Evolutionary conservation across 2,888 invertebrate species (phyloP).

Genomic region (Yponomeuta cagnagella): DNA sequence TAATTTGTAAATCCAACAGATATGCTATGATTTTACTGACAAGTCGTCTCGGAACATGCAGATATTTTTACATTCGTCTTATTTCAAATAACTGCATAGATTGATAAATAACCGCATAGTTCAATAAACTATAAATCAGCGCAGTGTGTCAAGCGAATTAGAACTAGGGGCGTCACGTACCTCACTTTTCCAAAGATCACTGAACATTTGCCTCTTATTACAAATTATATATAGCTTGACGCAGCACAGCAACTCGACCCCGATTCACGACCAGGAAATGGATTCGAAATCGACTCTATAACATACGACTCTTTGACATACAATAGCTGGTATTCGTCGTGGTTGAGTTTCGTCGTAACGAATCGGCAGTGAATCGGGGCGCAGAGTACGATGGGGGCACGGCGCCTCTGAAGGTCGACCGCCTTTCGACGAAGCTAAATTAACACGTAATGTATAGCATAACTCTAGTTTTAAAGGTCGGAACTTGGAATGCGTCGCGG

Average conservation of each 20-base stretch:
- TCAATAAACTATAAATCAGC: background rate
- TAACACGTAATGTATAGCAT: slow-evolving; percentile 33
- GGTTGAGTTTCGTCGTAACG: background rate
- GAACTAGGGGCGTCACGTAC: background rate
- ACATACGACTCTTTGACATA: too few relatives aligned
- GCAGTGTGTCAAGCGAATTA: background rate
- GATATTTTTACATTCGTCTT: too few relatives aligned
- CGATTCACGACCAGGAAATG: background rate
- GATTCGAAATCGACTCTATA: background rate
- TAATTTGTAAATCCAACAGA: too few relatives aligned
- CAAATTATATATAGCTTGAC: background rate
- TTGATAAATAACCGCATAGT: background rate
- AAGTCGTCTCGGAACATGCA: too few relatives aligned
- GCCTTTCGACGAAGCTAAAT: slow-evolving; percentile 58
- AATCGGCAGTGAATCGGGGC: slow-evolving; percentile 23
- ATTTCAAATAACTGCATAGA: too few relatives aligned
- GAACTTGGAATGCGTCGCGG: slow-evolving; percentile 13
- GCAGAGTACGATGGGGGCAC: slow-evolving; percentile 21
- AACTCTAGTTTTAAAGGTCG: slow-evolving; percentile 13
- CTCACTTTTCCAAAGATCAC: background rate
- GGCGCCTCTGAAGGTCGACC: slow-evolving; percentile 59
- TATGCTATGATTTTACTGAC: too few relatives aligned
- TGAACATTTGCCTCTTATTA: background rate
- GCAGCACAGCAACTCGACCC: background rate
- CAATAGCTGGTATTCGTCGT: background rate